These are phyloP conservation scores for Spicauda simplicius DNA, from an alignment of 2,888 invertebrate genomes.

Conservation along the genomic window DNA sequence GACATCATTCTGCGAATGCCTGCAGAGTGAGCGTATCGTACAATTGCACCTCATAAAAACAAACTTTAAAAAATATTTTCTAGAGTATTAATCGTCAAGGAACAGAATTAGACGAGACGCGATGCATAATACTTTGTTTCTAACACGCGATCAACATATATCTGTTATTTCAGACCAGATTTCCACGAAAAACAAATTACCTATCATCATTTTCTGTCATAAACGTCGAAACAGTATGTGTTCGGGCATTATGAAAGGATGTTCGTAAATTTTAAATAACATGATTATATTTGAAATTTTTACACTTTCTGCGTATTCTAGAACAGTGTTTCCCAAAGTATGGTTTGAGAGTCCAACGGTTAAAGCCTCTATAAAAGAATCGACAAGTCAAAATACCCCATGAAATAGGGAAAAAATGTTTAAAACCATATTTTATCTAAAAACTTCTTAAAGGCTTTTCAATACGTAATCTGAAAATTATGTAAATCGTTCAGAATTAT, in stretches of 20 bases:
- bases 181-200: constrained; percentile 55
- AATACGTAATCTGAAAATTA: no score
- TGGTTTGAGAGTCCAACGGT: no score
- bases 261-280: constrained; percentile 36
- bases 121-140: constrained; percentile 51
- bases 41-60: constrained; percentile 81
- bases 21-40: constrained; percentile 66
- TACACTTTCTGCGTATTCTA: constrained; percentile 16
- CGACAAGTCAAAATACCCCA: no score
- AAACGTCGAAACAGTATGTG: constrained; percentile 41
- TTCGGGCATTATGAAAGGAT: constrained; percentile 36
- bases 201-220: constrained; percentile 57
- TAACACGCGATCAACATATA: constrained; percentile 47
- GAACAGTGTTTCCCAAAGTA: not conserved
- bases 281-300: constrained; percentile 13
- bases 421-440: no score
- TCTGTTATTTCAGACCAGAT: constrained; percentile 63
- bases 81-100: constrained; percentile 56
- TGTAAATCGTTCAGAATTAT: no score
- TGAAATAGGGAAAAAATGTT: no score
- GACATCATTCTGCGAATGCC: constrained; percentile 76
- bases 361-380: no score
- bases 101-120: constrained; percentile 64
- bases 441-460: no score
- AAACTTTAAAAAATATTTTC: constrained; percentile 69